A percentile compares a stretch with the other conserved stretches of the same genome.
Evolutionary conservation across 2,797 vertebrate genomes (phyloP).

Genomic region (Myoxocephalus aenaeus): DNA sequence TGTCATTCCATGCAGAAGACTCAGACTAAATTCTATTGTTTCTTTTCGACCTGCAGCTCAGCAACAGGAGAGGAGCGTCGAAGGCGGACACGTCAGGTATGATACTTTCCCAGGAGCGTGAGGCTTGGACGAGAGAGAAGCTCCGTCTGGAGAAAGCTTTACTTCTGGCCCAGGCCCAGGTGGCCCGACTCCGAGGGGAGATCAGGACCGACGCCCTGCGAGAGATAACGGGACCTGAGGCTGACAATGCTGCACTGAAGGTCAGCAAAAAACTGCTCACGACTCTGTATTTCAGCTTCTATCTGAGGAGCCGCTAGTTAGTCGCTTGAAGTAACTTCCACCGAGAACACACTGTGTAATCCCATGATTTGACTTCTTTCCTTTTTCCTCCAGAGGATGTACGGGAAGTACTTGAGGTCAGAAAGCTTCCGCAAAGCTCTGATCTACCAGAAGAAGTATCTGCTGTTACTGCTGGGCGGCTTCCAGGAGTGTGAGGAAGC

Average conservation of each 20-base stretch:
- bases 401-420: conserved; percentile 93
- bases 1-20: not conserved
- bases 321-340: not conserved
- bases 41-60: conserved; percentile 56
- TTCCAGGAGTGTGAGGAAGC: conserved; percentile 98
- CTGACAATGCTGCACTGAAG: conserved; percentile 90
- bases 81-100: conserved; percentile 73
- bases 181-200: conserved; percentile 88
- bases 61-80: conserved; percentile 66
- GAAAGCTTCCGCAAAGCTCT: conserved; percentile 98
- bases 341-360: not conserved
- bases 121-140: conserved; percentile 90
- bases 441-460: conserved; percentile 98
- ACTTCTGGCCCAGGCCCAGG: conserved; percentile 87
- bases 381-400: conserved; percentile 87
- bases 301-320: not conserved
- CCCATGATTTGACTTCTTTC: not conserved
- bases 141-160: conserved; percentile 87
- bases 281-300: not conserved
- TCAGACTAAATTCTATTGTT: not conserved
- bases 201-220: conserved; percentile 86
- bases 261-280: conserved; percentile 69
- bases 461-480: conserved; percentile 93
- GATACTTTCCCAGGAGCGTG: conserved; percentile 88
- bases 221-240: conserved; percentile 85